A percentile compares a stretch with the other conserved stretches of the same genome.
Evolutionary conservation across 1,140 invertebrate genomes (phyloP).

Genomic region (Trachymyrmex septentrionalis): DNA sequence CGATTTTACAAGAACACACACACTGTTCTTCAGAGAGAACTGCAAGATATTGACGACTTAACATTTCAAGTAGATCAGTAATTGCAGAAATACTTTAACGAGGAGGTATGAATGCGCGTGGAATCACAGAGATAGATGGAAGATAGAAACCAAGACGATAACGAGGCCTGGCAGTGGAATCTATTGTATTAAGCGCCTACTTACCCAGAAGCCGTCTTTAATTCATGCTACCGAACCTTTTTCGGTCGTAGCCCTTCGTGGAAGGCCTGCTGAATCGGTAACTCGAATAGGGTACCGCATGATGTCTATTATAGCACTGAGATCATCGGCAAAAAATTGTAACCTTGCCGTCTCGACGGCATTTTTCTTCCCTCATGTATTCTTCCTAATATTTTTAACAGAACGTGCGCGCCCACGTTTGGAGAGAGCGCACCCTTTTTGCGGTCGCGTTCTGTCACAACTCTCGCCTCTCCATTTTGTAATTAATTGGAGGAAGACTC

Average conservation of each 20-base stretch:
- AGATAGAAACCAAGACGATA: constrained; percentile 41
- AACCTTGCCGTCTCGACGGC: constrained; percentile 16
- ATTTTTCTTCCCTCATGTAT: constrained; percentile 2
- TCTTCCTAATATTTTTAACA: constrained; percentile 36
- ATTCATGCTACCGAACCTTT: constrained; percentile 75
- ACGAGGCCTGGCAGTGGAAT: constrained; percentile 42
- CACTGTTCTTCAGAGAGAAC: background rate
- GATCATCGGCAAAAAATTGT: constrained; percentile 61
- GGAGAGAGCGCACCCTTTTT: background rate
- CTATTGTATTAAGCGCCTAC: constrained; percentile 45
- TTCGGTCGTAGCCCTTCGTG: constrained; percentile 66
- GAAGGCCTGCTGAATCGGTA: constrained; percentile 68
- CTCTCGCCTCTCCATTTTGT: background rate
- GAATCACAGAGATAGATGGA: background rate
- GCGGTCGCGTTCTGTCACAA: background rate
- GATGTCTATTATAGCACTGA: constrained; percentile 69
- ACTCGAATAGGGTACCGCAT: constrained; percentile 54
- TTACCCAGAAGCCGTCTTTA: constrained; percentile 77
- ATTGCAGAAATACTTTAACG: background rate
- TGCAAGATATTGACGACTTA: background rate
- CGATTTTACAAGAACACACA: background rate
- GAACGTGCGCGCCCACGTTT: background rate
- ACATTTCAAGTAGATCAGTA: background rate
- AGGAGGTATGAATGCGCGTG: background rate
- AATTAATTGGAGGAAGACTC: background rate